Conservation (phyloP, 2,888 invertebrate genomes). For the Teleogryllus oceanicus region DNA sequence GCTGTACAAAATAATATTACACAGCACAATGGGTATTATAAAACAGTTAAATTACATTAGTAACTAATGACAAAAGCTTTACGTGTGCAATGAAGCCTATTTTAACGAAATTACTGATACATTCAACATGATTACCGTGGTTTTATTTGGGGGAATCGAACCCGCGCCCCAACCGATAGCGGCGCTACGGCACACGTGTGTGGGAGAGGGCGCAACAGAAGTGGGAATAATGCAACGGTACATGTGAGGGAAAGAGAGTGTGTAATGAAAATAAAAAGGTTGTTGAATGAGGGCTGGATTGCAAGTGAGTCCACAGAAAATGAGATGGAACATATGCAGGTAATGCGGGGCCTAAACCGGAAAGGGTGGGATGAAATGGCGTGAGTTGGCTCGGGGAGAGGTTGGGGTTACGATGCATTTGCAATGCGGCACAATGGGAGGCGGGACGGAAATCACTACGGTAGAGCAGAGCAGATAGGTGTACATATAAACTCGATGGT, state of each 20-base stretch:
- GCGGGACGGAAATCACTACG: no score
- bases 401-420: no score
- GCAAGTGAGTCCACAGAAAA: background rate
- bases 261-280: no score
- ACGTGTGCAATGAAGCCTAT: background rate
- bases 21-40: background rate
- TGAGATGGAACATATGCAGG: conserved; percentile 5
- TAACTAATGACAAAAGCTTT: background rate
- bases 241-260: no score
- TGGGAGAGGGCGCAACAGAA: no score
- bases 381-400: background rate
- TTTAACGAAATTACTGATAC: background rate
- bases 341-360: background rate
- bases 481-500: no score
- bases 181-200: no score
- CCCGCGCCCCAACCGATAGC: no score
- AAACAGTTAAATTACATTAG: conserved; percentile 18
- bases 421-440: no score
- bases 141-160: background rate
- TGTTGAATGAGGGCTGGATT: background rate
- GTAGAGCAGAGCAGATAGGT: no score
- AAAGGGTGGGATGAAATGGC: background rate
- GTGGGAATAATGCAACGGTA: no score
- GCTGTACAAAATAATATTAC: background rate
- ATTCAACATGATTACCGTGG: background rate